Percentiles rank a stretch among this genome's conserved stretches.
phyloP scores from a whole-genome alignment of 2,888 invertebrate species.

The Macrophya annulata region DNA sequence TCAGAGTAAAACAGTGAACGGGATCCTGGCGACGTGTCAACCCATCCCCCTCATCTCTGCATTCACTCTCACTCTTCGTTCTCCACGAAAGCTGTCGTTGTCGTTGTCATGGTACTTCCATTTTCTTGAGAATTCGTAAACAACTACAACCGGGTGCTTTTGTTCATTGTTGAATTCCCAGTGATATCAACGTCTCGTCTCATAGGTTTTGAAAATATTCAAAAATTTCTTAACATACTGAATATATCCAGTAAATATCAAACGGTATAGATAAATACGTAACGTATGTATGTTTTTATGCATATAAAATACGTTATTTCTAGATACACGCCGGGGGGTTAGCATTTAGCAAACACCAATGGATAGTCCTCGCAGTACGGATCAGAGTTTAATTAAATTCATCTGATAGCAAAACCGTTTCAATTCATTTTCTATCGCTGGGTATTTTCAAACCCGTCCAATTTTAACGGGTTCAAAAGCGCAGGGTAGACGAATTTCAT shows the following conservation, averaged over 20 bases:
- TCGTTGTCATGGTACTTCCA: not conserved
- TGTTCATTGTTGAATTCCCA: conserved; percentile 31
- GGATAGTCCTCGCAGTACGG: not conserved
- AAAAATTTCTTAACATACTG: conserved; percentile 5
- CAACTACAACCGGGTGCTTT: conserved; percentile 23
- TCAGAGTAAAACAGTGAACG: conserved; percentile 4
- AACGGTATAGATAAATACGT: too few species aligned
- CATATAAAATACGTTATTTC: not conserved
- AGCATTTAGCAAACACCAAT: not conserved
- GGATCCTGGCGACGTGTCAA: conserved; percentile 10
- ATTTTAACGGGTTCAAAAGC: conserved; percentile 26
- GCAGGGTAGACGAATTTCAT: not conserved
- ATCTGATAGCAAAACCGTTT: conserved; percentile 9
- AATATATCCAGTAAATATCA: not conserved
- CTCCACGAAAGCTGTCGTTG: not conserved
- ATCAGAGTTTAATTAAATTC: conserved; percentile 30
- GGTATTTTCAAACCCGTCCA: conserved; percentile 26
- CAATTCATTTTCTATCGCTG: conserved; percentile 6
- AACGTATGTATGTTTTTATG: not conserved
- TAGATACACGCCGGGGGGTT: not conserved
- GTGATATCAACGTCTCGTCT: not conserved
- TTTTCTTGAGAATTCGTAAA: conserved; percentile 36
- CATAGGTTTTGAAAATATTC: not conserved
- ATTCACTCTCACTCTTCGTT: conserved; percentile 61
- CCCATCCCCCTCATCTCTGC: conserved; percentile 51